Evolutionary conservation across 2,888 invertebrate species (phyloP), one percentile per base, ranked within the genome.

Genomic region (Anorthoa munda): DNA sequence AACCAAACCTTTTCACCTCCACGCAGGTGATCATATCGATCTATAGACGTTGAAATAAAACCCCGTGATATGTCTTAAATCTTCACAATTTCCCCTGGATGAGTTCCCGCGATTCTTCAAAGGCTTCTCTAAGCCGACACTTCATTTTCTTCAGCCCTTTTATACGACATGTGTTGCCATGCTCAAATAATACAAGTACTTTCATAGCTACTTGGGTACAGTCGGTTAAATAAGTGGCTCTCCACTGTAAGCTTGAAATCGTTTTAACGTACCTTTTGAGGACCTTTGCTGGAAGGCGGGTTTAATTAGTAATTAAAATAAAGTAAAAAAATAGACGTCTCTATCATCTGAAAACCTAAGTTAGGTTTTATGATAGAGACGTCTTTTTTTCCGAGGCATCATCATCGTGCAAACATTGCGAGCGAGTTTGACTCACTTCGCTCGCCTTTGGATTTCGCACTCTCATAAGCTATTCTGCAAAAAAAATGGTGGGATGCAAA

Each of bases 61-160:
- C 68, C 77, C 79, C 72, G 65, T 71, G 75, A 76, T 76, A 83
- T 67, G 75, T 70, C 75, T 81, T 74, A 83, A 76, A 79, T 61
- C 79, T 78, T 65, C 63, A 66, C 83, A 79, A 75, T 81, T 82
- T 77, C 68, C 79, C 66, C 60, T 53, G 75, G 65, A 81, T 77
- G 75, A 77, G 75, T 80, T 76, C 79, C 74, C n/a, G 68, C 63
- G 73, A 84, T 78, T 79, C 77, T 87, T 90, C 88, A 92, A 92
- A 92, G 90, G 90, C 83, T 89, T 89, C 89, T 69, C 79, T 91
- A 91, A 92, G 88, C 90, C 88, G 87, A 90, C 90, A 90, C 91
- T 88, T 90, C 87, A 87, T 90, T 90, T 90, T 86, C 82, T 59
- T 82, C 77, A 84, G 80, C 82, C 83, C 83, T 88, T 87, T 87